Conservation (phyloP, 2,797 vertebrate genomes). For the Leptoclinus maculatus region DNA sequence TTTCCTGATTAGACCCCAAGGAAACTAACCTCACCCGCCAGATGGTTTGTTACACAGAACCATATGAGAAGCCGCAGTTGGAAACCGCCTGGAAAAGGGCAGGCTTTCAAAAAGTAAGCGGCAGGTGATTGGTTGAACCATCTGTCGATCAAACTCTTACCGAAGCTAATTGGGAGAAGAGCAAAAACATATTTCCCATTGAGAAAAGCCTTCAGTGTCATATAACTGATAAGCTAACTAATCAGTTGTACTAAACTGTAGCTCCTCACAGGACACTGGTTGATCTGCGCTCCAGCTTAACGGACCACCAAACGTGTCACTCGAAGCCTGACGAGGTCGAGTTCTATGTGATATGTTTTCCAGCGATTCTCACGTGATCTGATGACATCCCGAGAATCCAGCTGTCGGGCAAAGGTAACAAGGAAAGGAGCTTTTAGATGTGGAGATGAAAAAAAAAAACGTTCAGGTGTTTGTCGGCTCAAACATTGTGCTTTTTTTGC, state of each 20-base stretch:
- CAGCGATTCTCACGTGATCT: neutral
- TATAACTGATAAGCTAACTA: too few species aligned
- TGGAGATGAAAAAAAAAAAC: neutral
- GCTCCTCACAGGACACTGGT: too few species aligned
- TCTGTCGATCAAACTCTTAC: neutral
- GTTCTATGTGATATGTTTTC: too few species aligned
- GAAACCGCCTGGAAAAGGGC: too few species aligned
- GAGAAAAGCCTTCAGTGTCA: neutral
- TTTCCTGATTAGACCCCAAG: slow-evolving; percentile 17
- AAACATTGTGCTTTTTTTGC: neutral
- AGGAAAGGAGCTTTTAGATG: slow-evolving; percentile 2
- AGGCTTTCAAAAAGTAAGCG: neutral
- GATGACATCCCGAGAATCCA: neutral
- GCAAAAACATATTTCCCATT: neutral
- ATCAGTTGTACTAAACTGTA: too few species aligned
- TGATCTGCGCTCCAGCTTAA: neutral
- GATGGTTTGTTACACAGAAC: neutral
- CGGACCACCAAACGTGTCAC: too few species aligned
- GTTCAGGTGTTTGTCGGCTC: too few species aligned
- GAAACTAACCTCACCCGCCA: neutral
- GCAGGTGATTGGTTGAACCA: neutral
- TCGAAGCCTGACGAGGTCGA: too few species aligned
- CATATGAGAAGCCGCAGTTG: neutral
- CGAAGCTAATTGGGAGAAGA: neutral
- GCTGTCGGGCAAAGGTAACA: neutral